Conservation (phyloP, 2,797 vertebrate species). For the Tokudaia tokunoshimensis region DNA sequence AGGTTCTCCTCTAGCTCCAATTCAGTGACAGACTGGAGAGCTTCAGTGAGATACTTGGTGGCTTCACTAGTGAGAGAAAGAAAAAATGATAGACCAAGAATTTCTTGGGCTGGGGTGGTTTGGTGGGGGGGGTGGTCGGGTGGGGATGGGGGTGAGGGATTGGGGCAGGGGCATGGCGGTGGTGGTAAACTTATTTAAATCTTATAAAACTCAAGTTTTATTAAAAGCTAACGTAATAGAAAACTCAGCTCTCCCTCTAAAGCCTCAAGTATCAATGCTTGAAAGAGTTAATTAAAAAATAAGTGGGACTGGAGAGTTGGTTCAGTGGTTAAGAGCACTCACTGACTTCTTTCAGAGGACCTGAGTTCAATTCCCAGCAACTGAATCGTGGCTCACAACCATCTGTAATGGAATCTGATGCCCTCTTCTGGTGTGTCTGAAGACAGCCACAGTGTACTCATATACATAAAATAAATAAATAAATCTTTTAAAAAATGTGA, state of each 20-base stretch:
- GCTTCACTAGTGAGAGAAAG: slow-evolving; percentile 91
- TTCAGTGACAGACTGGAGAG: slow-evolving; percentile 91
- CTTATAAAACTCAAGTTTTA: neutral
- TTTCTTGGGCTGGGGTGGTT: neutral
- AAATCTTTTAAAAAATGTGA: too few species aligned
- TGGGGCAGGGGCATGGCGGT: too few species aligned
- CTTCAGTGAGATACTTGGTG: slow-evolving; percentile 92
- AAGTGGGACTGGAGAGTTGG: neutral
- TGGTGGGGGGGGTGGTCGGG: too few species aligned
- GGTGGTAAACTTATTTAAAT: neutral
- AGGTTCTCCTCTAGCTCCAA: slow-evolving; percentile 93
- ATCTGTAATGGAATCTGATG: too few species aligned
- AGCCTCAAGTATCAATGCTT: neutral
- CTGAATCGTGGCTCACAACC: too few species aligned
- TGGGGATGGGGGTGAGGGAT: too few species aligned
- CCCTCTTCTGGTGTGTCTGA: too few species aligned
- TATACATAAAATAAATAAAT: too few species aligned
- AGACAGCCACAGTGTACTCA: too few species aligned
- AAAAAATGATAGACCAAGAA: slow-evolving; percentile 23
- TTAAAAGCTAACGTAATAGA: neutral
- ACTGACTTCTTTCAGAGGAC: too few species aligned
- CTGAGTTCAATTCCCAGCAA: too few species aligned
- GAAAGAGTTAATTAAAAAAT: neutral
- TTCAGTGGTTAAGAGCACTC: too few species aligned
- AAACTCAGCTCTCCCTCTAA: neutral